These are phyloP conservation scores for Sicus ferrugineus DNA, from an alignment of 2,888 invertebrate species.

Conservation along the genomic window DNA sequence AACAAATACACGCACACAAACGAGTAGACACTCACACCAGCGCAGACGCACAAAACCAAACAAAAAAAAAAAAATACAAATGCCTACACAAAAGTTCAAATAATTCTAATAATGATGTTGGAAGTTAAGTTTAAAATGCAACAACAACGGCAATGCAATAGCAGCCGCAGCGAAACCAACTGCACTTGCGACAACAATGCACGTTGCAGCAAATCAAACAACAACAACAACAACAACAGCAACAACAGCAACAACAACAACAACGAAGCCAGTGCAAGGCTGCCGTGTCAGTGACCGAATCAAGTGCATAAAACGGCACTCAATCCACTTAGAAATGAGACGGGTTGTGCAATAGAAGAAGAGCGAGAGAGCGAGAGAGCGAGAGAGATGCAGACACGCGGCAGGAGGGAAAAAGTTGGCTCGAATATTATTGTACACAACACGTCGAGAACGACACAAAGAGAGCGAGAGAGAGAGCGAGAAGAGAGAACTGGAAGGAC, in stretches of 20 bases:
- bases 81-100: slow-evolving; percentile 30
- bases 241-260: slow-evolving; percentile 30
- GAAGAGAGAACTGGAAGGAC: background rate
- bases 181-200: slow-evolving; percentile 9
- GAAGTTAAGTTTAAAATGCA: slow-evolving; percentile 32
- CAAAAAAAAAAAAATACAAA: too few relatives aligned
- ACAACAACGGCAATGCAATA: slow-evolving; percentile 24
- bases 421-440: too few relatives aligned
- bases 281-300: slow-evolving; percentile 53
- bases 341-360: background rate
- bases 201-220: slow-evolving; percentile 18
- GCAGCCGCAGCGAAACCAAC: slow-evolving; percentile 18
- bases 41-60: slow-evolving; percentile 3
- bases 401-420: background rate
- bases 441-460: slow-evolving; percentile 8
- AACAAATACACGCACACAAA: slow-evolving; percentile 21
- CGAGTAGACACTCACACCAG: background rate
- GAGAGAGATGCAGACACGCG: background rate
- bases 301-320: slow-evolving; percentile 47
- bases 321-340: slow-evolving; percentile 32
- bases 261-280: slow-evolving; percentile 48
- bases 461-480: background rate
- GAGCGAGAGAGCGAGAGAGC: slow-evolving; percentile 21
- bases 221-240: slow-evolving; percentile 31
- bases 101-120: slow-evolving; percentile 36